Evolutionary conservation across 2,888 invertebrate species (phyloP).

Genomic region (Dolomedes plantarius): DNA sequence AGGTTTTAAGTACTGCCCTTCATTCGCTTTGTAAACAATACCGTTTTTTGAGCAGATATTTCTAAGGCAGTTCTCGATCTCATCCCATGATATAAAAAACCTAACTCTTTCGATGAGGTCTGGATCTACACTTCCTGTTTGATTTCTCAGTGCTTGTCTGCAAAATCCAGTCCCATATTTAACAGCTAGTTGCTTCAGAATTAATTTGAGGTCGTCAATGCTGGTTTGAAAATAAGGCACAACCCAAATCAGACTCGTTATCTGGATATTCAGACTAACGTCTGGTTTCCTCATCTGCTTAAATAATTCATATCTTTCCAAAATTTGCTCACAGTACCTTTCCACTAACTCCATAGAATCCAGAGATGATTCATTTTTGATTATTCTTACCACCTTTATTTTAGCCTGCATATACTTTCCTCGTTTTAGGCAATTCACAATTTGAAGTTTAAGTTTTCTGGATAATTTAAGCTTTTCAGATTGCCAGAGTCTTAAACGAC

Average conservation of each 20-base stretch:
- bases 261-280: constrained; percentile 95
- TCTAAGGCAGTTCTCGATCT: constrained; percentile 4
- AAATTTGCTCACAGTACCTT: constrained; percentile 35
- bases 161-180: constrained; percentile 97
- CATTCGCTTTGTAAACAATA: background rate
- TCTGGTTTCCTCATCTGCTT: constrained; percentile 81
- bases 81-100: background rate
- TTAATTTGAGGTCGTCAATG: constrained; percentile 83
- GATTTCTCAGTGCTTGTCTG: constrained; percentile 80
- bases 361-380: constrained; percentile 20
- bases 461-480: constrained; percentile 26
- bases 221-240: constrained; percentile 87
- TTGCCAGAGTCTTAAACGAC: constrained; percentile 29
- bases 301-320: constrained; percentile 19
- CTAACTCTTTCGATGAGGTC: constrained; percentile 40
- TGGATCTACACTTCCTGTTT: constrained; percentile 3
- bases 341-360: constrained; percentile 40
- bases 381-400: constrained; percentile 24
- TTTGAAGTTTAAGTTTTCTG: constrained; percentile 3
- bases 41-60: constrained; percentile 10
- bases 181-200: constrained; percentile 89
- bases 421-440: constrained; percentile 11
- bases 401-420: constrained; percentile 23
- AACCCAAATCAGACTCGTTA: constrained; percentile 97
- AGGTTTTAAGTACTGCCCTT: background rate